A percentile compares a stretch with the other conserved stretches of the same genome.
These are phyloP conservation scores for Leptura quadrifasciata DNA, from an alignment of 2,888 invertebrate species.

Conservation along the genomic window DNA sequence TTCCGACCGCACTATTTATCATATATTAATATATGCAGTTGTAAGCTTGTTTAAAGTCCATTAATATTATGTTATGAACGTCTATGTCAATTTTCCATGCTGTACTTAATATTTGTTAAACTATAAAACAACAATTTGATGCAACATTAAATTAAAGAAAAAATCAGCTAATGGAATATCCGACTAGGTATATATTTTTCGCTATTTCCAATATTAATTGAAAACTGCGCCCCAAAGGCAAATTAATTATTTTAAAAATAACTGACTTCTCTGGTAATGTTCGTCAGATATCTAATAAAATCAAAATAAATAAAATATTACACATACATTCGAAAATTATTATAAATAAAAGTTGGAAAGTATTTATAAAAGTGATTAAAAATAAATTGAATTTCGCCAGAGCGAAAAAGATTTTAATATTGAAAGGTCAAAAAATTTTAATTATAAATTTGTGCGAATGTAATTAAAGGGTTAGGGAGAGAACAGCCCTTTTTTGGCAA, in stretches of 20 bases:
- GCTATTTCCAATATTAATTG: slow-evolving; percentile 21
- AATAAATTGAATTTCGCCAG: slow-evolving; percentile 45
- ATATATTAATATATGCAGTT: too few relatives aligned
- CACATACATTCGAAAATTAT: slow-evolving; percentile 24
- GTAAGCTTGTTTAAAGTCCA: too few relatives aligned
- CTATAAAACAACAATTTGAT: too few relatives aligned
- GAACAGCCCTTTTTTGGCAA: slow-evolving; percentile 52
- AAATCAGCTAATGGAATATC: background rate
- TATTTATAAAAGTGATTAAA: slow-evolving; percentile 46
- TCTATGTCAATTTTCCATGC: too few relatives aligned
- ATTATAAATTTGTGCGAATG: slow-evolving; percentile 70
- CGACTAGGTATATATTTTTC: background rate
- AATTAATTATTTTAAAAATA: slow-evolving; percentile 18
- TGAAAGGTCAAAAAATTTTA: slow-evolving; percentile 67
- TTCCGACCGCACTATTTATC: too few relatives aligned
- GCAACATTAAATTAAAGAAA: background rate
- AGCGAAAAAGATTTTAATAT: slow-evolving; percentile 43
- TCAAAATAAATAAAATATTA: slow-evolving; percentile 21
- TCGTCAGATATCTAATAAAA: slow-evolving; percentile 27
- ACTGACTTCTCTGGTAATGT: slow-evolving; percentile 13
- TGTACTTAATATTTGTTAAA: too few relatives aligned
- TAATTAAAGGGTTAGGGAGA: slow-evolving; percentile 66
- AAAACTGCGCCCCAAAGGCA: slow-evolving; percentile 9
- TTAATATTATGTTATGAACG: too few relatives aligned
- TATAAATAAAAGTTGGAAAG: slow-evolving; percentile 38